Base-by-base conservation (phyloP, 2,797 vertebrate species). In the Cercopithecus mitis region DNA sequence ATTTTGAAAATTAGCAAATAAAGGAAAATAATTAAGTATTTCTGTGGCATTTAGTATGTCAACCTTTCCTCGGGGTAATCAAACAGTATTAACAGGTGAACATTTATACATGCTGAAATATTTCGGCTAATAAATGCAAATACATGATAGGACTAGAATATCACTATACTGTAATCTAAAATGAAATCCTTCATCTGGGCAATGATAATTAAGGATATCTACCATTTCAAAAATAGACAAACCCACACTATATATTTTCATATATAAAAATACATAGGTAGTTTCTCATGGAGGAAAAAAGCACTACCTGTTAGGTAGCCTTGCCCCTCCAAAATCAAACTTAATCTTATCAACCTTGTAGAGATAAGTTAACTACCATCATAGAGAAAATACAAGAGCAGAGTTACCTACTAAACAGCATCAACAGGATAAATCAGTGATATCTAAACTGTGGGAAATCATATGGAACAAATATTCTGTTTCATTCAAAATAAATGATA, bases 131-230 rank as follows among this genome's bases (percentile, higher is more conserved):
- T n/a, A 77, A 52, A 45, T 43, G 45, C 81, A 17, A 67, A 75
- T 3, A 90, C 86, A 52, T 41, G 13, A 64, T 61, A 22, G 7
- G 3, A 81, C 19, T 83, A 30, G 22, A 36, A 43, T 76, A 36
- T 95, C 41, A 85, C 3, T 94, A 7, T 96, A 95, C 89, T 91
- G 4, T 4, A 88, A 76, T 57, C 7, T 93, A 75, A 94, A 77
- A 92, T 89, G 19, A 88, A 91, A 83, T 80, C 9, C 24, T 64
- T 70, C 33, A 83, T 72, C 22, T 64, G n/a, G 45, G 36, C 67
- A 36, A 55, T 61, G 14, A 72, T 90, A 86, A 88, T 90, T 11
- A 19, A 4, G n/a, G 8, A 55, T 9, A 4, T 12, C 17, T 91
- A 95, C 91, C 19, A 77, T 91, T 94, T 87, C 33, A 50, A 73